A percentile compares a stretch with the other conserved stretches of the same genome.
These are phyloP conservation scores for Muschampia plurimacula DNA, from an alignment of 2,888 invertebrate species.

Conservation along the genomic window DNA sequence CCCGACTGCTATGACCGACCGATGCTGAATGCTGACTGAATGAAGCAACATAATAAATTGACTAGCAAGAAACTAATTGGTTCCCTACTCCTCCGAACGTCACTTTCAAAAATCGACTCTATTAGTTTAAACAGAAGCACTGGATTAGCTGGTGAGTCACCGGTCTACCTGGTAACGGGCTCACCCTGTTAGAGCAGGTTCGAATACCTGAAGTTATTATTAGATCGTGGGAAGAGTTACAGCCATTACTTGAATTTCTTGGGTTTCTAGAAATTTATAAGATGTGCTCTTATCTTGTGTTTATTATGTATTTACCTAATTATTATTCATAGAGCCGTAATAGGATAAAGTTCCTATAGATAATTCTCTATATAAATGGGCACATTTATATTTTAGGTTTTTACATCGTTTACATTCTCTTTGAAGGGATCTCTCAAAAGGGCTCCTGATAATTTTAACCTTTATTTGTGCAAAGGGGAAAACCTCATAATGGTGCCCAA, in stretches of 20 bases:
- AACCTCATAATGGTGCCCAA: too few relatives aligned
- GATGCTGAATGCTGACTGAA: slow-evolving; percentile 53
- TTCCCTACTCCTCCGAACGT: slow-evolving; percentile 42
- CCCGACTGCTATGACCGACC: slow-evolving; percentile 39
- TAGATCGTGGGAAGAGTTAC: slow-evolving; percentile 50
- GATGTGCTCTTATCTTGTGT: neutral
- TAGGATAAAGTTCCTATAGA: neutral
- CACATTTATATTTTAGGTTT: too few relatives aligned
- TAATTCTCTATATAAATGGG: neutral
- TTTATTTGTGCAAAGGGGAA: too few relatives aligned
- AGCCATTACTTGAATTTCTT: slow-evolving; percentile 31
- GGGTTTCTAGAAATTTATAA: slow-evolving; percentile 14
- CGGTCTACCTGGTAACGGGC: slow-evolving; percentile 49
- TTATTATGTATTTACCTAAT: neutral
- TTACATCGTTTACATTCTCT: too few relatives aligned
- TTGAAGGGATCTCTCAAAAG: too few relatives aligned
- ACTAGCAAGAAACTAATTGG: slow-evolving; percentile 50
- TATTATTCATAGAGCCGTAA: neutral
- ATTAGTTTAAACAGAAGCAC: neutral
- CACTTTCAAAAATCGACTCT: slow-evolving; percentile 25
- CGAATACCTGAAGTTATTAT: slow-evolving; percentile 48
- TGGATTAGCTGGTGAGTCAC: slow-evolving; percentile 38
- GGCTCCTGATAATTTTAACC: too few relatives aligned
- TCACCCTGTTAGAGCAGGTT: slow-evolving; percentile 46
- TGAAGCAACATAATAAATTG: slow-evolving; percentile 51